Evolutionary conservation across 2,888 invertebrate species (phyloP), one percentile per base, ranked within the genome.

Genomic region (Girardia tigrina): DNA sequence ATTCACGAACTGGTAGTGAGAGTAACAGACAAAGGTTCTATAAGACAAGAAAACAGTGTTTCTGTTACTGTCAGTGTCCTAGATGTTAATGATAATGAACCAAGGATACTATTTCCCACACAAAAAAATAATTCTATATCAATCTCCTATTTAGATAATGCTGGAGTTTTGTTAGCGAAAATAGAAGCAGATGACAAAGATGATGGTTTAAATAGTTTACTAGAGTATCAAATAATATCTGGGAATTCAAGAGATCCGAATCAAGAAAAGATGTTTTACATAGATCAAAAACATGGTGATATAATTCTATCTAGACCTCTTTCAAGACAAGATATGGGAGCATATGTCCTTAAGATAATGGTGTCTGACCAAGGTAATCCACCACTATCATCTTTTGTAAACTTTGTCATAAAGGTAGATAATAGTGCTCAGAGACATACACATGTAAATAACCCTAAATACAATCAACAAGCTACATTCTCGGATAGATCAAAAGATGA

Each of bases 111-210:
- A 12, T 69, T 73, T 69, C 73, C 73, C n/a, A 73, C 73, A 23
- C 6, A 26, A 4, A 14, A 42, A 70, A 73, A 36, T 73, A 73
- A 70, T n/a, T 73, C 73, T 1, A 26, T 73, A 4, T 36, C 6
- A 26, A 29, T 73, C 8, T 73, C 73, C 2, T 73, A 73, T 73
- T 36, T 29, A 28, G 73, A 73, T 29, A 23, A n/a, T 73, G 28
- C 73, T 36, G 73, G 73, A 14, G n/a, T n/a, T 16, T 12, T 73
- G 28, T 6, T 73, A 16, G 26, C 36, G 20, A 28, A 26, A 16
- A 73, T 73, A 12, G 73, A 73, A 73, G 73, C 73, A n/a, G n/a
- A 20, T n/a, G 73, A 73, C 36, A 42, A 36, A 73, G 73, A 73
- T 73, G 28, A 73, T 23, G 73, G 73, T 8, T 23, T 4, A 73